Conservation (phyloP, 2,888 invertebrate species). For the Toxonevra muliebris region DNA sequence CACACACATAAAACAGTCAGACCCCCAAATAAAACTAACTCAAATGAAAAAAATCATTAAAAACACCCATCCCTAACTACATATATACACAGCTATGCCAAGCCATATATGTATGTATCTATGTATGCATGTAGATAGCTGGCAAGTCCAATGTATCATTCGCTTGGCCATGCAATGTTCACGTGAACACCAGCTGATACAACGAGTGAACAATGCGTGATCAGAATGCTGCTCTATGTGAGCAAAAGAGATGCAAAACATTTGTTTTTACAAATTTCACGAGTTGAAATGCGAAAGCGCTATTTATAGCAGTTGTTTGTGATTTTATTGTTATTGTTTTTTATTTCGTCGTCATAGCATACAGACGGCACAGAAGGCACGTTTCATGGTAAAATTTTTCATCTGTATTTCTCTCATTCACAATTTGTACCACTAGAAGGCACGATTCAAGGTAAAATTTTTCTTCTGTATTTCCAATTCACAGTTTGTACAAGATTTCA, state of each 20-base stretch:
- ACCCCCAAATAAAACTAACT: conserved; percentile 24
- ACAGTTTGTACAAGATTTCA: too few relatives aligned
- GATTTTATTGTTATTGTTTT: background rate
- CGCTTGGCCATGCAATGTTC: conserved; percentile 70
- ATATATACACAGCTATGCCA: conserved; percentile 26
- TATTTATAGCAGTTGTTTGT: conserved; percentile 18
- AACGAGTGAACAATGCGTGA: conserved; percentile 67
- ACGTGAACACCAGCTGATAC: conserved; percentile 83
- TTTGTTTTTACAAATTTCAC: conserved; percentile 63
- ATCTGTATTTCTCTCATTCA: background rate
- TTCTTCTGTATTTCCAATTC: too few relatives aligned
- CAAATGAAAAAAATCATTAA: background rate
- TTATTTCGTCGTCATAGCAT: too few relatives aligned
- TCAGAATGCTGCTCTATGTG: conserved; percentile 52
- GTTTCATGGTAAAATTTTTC: background rate
- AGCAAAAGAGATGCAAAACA: conserved; percentile 53
- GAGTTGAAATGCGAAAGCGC: conserved; percentile 52
- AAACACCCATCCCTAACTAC: conserved; percentile 26
- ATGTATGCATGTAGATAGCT: conserved; percentile 28
- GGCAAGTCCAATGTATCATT: conserved; percentile 32
- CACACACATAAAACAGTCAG: background rate
- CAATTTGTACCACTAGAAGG: too few relatives aligned
- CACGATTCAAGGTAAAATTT: too few relatives aligned
- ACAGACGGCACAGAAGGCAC: background rate
- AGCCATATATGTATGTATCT: conserved; percentile 12